A percentile compares a stretch with the other conserved stretches of the same genome.
Conservation (phyloP, 2,888 invertebrate species). For the Aethes cnicana region DNA sequence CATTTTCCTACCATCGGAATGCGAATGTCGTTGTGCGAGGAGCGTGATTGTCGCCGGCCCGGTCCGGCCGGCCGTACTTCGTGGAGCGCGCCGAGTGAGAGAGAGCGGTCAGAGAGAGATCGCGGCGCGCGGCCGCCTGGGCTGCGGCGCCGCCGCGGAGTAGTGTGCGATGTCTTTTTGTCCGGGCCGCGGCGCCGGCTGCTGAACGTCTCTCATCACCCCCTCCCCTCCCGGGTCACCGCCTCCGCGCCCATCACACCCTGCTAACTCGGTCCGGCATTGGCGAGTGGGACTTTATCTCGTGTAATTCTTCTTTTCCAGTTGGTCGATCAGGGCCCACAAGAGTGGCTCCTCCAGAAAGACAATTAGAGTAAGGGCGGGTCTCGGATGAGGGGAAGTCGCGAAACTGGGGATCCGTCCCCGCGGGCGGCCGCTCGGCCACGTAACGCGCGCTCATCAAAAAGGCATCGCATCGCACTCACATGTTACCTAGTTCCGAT, state of each 20-base stretch:
- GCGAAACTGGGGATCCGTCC: conserved; percentile 80
- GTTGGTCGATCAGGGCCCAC: conserved; percentile 82
- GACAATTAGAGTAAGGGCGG: conserved; percentile 80
- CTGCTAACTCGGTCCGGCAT: conserved; percentile 59
- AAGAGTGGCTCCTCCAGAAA: conserved; percentile 83
- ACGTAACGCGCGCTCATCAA: conserved; percentile 74
- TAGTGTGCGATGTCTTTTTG: conserved; percentile 80
- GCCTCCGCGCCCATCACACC: conserved; percentile 78
- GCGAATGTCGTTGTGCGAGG: conserved; percentile 7
- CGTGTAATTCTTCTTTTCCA: conserved; percentile 81
- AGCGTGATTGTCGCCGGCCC: conserved; percentile 28
- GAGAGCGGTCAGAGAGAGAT: conserved; percentile 70
- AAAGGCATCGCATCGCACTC: conserved; percentile 82
- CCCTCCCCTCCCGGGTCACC: conserved; percentile 57
- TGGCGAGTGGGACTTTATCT: conserved; percentile 80
- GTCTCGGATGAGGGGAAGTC: conserved; percentile 77
- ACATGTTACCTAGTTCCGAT: conserved; percentile 74
- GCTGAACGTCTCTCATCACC: conserved; percentile 81
- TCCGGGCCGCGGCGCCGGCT: conserved; percentile 66
- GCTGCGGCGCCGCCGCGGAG: conserved; percentile 58
- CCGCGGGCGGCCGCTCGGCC: conserved; percentile 78
- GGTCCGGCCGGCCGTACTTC: conserved; percentile 78
- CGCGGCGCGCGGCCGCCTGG: conserved; percentile 56
- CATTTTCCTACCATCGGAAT: conserved; percentile 16
- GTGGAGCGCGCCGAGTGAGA: conserved; percentile 78